A percentile compares a stretch with the other conserved stretches of the same genome.
Conservation (phyloP, 2,797 vertebrate genomes). For the Octomys mimax region DNA sequence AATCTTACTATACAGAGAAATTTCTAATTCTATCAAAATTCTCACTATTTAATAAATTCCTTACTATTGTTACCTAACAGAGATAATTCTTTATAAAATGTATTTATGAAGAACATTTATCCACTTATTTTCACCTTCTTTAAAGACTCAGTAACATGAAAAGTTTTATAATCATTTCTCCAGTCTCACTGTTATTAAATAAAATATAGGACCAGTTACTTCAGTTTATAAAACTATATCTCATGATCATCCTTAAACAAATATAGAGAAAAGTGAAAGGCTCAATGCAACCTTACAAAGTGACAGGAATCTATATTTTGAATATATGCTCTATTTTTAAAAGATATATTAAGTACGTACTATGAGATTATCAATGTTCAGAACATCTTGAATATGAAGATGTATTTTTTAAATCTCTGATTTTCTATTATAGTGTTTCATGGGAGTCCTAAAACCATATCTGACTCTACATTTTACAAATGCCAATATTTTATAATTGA, state of each 20-base stretch:
- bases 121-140: not conserved
- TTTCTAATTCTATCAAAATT: conserved; percentile 32
- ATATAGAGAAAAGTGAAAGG: not conserved
- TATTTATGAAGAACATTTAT: not conserved
- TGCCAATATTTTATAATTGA: conserved; percentile 60
- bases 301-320: not conserved
- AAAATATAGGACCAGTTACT: not conserved
- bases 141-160: not conserved
- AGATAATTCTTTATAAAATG: not conserved
- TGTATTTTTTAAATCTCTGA: too few relatives aligned
- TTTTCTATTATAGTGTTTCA: not conserved
- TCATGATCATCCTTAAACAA: not conserved
- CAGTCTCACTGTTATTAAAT: not conserved
- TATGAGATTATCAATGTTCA: not conserved
- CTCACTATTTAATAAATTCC: conserved; percentile 31
- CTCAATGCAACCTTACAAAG: not conserved
- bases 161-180: not conserved
- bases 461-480: conserved; percentile 11
- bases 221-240: not conserved
- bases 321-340: not conserved
- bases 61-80: conserved; percentile 40
- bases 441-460: conserved; percentile 19
- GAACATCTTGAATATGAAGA: not conserved
- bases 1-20: not conserved
- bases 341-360: not conserved